A percentile compares a stretch with the other conserved stretches of the same genome.
These are phyloP conservation scores for Hyalella azteca DNA, from an alignment of 2,888 invertebrate species.

Conservation along the genomic window DNA sequence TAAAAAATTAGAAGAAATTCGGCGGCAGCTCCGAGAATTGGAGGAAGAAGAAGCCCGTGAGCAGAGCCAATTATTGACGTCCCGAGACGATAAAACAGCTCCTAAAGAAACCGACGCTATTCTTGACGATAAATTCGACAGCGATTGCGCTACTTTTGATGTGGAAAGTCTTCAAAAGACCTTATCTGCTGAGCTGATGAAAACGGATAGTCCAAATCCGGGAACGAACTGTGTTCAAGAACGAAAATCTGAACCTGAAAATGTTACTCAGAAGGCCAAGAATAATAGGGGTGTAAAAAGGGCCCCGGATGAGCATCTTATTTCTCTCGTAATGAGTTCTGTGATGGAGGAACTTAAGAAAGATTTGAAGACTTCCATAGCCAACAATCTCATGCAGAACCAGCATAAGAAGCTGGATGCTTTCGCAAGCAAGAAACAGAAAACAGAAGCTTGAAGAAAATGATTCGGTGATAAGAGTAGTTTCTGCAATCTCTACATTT, in stretches of 20 bases:
- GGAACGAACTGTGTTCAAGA: not conserved
- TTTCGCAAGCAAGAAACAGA: not conserved
- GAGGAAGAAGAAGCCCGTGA: not conserved
- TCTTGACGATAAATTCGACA: not conserved
- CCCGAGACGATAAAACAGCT: too few species aligned
- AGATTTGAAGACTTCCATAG: slow-evolving; percentile 12
- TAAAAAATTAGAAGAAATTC: slow-evolving; percentile 18
- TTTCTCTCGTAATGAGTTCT: slow-evolving; percentile 12
- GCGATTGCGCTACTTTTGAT: not conserved
- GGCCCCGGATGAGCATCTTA: not conserved
- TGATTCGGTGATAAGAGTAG: too few species aligned
- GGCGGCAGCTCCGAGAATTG: not conserved
- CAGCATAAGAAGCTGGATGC: not conserved
- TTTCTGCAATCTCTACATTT: too few species aligned
- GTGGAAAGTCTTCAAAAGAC: not conserved
- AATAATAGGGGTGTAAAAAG: not conserved
- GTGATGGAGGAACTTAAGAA: slow-evolving; percentile 20
- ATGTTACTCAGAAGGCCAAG: not conserved
- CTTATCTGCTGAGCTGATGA: not conserved
- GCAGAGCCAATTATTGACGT: not conserved
- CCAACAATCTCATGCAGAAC: not conserved
- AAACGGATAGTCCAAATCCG: not conserved
- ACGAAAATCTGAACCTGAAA: not conserved
- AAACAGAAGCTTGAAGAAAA: not conserved
- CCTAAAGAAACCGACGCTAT: not conserved